These are phyloP conservation scores for Leucania comma DNA, from an alignment of 2,888 invertebrate genomes.

Conservation along the genomic window DNA sequence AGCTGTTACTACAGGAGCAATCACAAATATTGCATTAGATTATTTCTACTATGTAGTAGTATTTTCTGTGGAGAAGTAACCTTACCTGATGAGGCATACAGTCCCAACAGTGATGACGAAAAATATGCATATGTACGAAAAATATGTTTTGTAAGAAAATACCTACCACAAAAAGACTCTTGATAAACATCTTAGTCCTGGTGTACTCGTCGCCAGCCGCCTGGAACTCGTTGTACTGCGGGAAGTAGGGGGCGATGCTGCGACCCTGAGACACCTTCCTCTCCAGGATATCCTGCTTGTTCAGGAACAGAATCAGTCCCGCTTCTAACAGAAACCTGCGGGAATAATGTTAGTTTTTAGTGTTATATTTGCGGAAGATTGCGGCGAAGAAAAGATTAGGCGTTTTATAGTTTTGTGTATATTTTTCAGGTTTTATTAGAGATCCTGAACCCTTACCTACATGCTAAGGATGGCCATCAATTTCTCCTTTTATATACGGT, in stretches of 20 bases:
- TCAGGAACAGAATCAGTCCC: slow-evolving; percentile 95
- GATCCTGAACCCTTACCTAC: background rate
- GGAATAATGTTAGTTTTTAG: background rate
- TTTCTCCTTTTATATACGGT: too few species aligned
- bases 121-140: too few species aligned
- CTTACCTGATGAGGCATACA: slow-evolving; percentile 84
- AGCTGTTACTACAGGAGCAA: slow-evolving; percentile 93
- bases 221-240: slow-evolving; percentile 91
- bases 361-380: background rate
- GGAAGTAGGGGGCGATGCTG: slow-evolving; percentile 92
- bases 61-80: slow-evolving; percentile 90
- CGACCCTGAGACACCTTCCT: slow-evolving; percentile 93
- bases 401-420: background rate
- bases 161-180: slow-evolving; percentile 92
- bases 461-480: too few species aligned
- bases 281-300: slow-evolving; percentile 95
- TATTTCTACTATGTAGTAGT: slow-evolving; percentile 92
- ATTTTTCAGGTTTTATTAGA: background rate
- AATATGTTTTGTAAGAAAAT: too few species aligned
- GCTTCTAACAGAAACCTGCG: slow-evolving; percentile 93
- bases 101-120: slow-evolving; percentile 89
- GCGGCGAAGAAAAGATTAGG: slow-evolving; percentile 1
- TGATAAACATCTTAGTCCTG: slow-evolving; percentile 92
- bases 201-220: slow-evolving; percentile 92
- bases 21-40: slow-evolving; percentile 92